A percentile compares a stretch with the other conserved stretches of the same genome.
phyloP scores from a whole-genome alignment of 2,113 vertebrate genomes.

The Ptyas mucosa region DNA sequence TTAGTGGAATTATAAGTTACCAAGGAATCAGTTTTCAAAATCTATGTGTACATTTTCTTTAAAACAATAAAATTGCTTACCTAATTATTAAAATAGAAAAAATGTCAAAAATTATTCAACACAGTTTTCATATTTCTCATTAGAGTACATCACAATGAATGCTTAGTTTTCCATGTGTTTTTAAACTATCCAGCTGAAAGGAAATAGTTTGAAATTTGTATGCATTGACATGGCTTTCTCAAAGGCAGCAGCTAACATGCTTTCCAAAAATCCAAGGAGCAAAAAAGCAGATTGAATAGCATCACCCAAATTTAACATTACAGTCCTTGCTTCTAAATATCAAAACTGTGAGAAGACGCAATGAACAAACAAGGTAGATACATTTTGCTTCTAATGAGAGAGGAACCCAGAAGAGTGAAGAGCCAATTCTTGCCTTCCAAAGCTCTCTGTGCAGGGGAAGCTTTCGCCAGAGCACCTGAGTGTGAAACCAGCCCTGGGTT shows the following conservation, averaged over 20 bases:
- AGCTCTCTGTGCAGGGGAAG: not conserved
- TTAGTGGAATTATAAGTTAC: not conserved
- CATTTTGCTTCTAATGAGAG: not conserved
- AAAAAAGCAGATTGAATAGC: not conserved
- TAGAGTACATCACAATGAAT: not conserved
- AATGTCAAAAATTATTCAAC: not conserved
- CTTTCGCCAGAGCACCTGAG: not conserved
- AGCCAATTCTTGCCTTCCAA: not conserved
- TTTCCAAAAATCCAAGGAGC: not conserved
- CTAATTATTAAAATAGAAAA: not conserved
- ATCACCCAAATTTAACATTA: not conserved
- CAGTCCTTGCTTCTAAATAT: not conserved
- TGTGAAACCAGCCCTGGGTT: not conserved
- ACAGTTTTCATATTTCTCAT: not conserved
- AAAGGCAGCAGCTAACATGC: not conserved
- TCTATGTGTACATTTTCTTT: not conserved
- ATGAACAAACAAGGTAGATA: not conserved
- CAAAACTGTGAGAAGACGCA: not conserved
- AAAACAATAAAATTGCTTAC: not conserved
- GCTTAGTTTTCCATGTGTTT: not conserved
- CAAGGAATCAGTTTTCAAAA: not conserved
- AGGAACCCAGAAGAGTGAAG: not conserved
- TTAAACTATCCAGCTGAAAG: not conserved
- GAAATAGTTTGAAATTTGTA: not conserved
- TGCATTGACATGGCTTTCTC: not conserved